Conservation (phyloP, 2,113 vertebrate genomes). For the Sceloporus undulatus region DNA sequence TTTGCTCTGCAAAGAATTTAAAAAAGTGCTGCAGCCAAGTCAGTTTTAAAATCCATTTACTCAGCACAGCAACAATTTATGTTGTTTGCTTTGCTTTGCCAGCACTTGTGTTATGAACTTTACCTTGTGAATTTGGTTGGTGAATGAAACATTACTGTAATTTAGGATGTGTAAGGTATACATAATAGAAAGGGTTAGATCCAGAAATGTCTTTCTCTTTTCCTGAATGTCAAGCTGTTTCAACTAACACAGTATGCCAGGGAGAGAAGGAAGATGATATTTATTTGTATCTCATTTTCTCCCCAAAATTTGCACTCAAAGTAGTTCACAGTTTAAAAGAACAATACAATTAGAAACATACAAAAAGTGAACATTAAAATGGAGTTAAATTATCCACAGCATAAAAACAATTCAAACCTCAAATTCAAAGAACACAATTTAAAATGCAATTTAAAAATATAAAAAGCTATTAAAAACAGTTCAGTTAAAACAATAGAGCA, state of each 20-base stretch:
- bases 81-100: conserved; percentile 68
- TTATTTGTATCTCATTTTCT: too few species aligned
- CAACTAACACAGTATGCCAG: neutral
- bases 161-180: conserved; percentile 55
- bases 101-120: conserved; percentile 64
- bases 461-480: too few species aligned
- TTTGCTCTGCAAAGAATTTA: conserved; percentile 10
- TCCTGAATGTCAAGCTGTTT: conserved; percentile 14
- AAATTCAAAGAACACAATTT: too few species aligned
- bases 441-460: too few species aligned
- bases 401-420: too few species aligned
- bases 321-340: too few species aligned
- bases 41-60: conserved; percentile 62
- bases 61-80: conserved; percentile 64
- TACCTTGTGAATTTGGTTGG: conserved; percentile 63
- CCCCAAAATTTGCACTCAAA: too few species aligned
- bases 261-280: neutral
- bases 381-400: too few species aligned
- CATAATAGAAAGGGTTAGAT: conserved; percentile 51
- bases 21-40: conserved; percentile 41
- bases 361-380: too few species aligned
- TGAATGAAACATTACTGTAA: conserved; percentile 68
- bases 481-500: too few species aligned
- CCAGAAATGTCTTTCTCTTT: conserved; percentile 46
- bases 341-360: too few species aligned